Base-by-base conservation (phyloP, 2,113 vertebrate genomes). In the Proterorhinus semilunaris region DNA sequence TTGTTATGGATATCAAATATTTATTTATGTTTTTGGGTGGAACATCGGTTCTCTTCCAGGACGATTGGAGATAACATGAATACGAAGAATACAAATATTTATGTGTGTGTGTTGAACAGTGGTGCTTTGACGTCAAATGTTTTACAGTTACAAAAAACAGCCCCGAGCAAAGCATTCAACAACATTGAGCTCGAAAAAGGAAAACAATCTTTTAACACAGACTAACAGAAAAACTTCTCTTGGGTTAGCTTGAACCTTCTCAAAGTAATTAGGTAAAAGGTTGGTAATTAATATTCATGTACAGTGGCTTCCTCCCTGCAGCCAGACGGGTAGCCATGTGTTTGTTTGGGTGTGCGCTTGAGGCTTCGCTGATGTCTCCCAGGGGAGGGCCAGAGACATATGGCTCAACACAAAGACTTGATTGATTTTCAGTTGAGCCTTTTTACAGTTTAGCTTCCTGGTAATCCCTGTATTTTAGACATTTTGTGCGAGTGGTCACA, bases 331-430 rank as follows among this genome's bases (percentile, higher is more conserved):
- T 64, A 17, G 8, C 54, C 61, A 63, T 78, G 72, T 87, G 86
- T 84, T 68, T 76, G 54, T 82, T 55, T 83, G 80, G 83, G 68
- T 73, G 75, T 77, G 71, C 8, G 45, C 48, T 75, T 7, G 53
- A 74, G 75, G 66, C 81, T 74, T 84, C 17, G 74, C 72, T 76
- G 72, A 79, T 70, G 17, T 54, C 70, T 75, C 82, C 62, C 11
- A 53, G 66, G 68, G 74, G 79, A 82, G 69, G 9, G 68, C 71
- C 66, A 77, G 69, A 83, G 66, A 78, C 79, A 74, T 72, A 78
- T 71, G 76, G 73, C 79, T 46, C 3, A 52, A 70, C 27, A 71
- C 52, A 68, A 7, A 61, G 66, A 82, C 72, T 80, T 76, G 62
- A 82, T 88, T 83, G 72, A 76, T 84, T 21, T 65, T 69, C 48